Percentiles rank a stretch among this genome's conserved stretches.
Evolutionary conservation across 2,113 vertebrate genomes (phyloP).

Genomic region (Rhinopithecus roxellana): DNA sequence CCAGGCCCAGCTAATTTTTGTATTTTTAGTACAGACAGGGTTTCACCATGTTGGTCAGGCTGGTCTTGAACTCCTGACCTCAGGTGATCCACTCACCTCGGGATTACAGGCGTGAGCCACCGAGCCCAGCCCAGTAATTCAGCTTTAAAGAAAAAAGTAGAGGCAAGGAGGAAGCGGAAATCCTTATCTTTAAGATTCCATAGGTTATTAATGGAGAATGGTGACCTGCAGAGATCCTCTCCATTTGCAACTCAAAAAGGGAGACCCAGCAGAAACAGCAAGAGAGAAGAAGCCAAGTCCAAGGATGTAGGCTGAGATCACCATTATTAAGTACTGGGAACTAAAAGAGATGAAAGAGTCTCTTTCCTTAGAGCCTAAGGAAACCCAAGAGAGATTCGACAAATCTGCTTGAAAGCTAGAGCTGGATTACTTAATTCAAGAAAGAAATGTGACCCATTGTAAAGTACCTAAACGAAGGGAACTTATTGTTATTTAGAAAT

Average conservation of each 20-base stretch:
- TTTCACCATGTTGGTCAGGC: no score
- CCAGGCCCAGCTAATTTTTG: no score
- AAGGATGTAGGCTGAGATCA: neutral
- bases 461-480: slow-evolving; percentile 17
- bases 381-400: neutral
- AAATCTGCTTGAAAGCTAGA: neutral
- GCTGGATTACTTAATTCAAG: neutral
- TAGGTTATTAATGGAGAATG: slow-evolving; percentile 16
- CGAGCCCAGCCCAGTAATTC: neutral
- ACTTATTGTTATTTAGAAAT: slow-evolving; percentile 7
- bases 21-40: no score
- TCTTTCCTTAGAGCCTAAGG: neutral
- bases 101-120: no score
- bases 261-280: neutral
- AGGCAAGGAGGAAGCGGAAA: neutral
- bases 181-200: slow-evolving; percentile 48
- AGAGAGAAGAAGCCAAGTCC: neutral
- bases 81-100: no score
- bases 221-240: neutral
- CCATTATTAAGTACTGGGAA: neutral
- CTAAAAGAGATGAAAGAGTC: neutral
- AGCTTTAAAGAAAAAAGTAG: neutral
- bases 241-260: slow-evolving; percentile 1
- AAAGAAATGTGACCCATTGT: neutral
- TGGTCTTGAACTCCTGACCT: no score